Evolutionary conservation across 2,113 vertebrate genomes (phyloP), one percentile per base, ranked within the genome.

Genomic region (Microcebus lehilahytsara): DNA sequence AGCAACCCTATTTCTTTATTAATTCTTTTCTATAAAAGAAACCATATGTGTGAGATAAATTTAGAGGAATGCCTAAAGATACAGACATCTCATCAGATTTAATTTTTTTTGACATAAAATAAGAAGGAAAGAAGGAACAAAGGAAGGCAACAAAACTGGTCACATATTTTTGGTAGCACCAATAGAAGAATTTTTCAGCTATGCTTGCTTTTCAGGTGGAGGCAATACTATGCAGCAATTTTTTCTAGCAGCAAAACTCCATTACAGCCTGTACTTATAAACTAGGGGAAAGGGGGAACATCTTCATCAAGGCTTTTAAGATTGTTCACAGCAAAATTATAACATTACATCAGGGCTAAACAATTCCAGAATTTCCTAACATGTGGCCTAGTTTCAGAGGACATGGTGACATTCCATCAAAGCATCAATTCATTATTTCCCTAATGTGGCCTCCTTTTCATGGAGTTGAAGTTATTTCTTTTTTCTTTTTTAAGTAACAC

Each of bases 321-420:
- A 37, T 85, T 66, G 40, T 89, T 94, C 95, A 83, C 49, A 90
- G 81, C 71, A 85, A 69, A 95, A 93, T 64, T 74, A 60, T 56
- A 93, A 89, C 40, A 89, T 96, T 81, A 84, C 46, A 66, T 96
- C 94, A 96, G 25, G 32, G 42, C 60, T 81, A 74, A 93, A 94
- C n/a, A 93, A 97, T 85, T 89, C 40, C 86, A 95, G 89, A 93
- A 94, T 96, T 96, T 97, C 95, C 69, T 87, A 96, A 95, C 89
- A 67, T 96, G 86, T 96, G 89, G 75, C 89, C 58, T 84, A 62
- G 58, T 96, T 94, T 96, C 86, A 95, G 46, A 96, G 56, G 49
- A 95, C 64, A 67, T 34, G 14, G 89, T 96, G 78, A 91, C 85
- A 89, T 89, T 92, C 89, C 85, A 96, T 89, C 67, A 86, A 96